Evolutionary conservation across 2,113 vertebrate genomes (phyloP), one percentile per base, ranked within the genome.

Genomic region (Oostethus manadensis): DNA sequence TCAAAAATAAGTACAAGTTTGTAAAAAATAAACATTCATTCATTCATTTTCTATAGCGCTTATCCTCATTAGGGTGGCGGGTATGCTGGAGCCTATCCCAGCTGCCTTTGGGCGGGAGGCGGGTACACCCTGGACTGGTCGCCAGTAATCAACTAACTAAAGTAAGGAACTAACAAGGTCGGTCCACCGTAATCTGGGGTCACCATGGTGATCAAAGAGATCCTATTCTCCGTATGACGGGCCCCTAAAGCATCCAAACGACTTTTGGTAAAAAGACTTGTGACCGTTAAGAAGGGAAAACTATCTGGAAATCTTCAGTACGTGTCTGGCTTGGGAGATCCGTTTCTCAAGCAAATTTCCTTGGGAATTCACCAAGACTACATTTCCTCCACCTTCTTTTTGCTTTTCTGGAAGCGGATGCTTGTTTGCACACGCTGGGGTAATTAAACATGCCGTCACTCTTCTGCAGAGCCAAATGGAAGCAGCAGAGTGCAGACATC

Each of bases 271-370:
- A 14, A 3, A 10, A 50, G 21, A 8, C 15, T 16, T 23, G 15
- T 50, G 13, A 23, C 26, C 23, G 46, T 50, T 50, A 22, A 23
- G 22, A 23, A 63, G n/a, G 20, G 21, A 63, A 13, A 55, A 44
- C n/a, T 46, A 51, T 50, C 22, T 57, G 61, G 61, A 54, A 54
- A 57, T 47, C 38, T 64, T 51, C 65, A 49, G 47, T 56, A 29
- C 50, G 55, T 62, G 48, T 42, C 22, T 51, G 60, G 47, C 44
- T 59, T 50, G 22, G 60, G 44, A 69, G 65, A 77, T 68, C 66
- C 0, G 47, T 56, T 73, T 74, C 66, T 68, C 22, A 14, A 3
- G 51, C n/a, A n/a, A n/a, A n/a, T n/a, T 51, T 40, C 10, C 48
- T 70, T 22, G 43, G 70, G 40, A 18, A 51, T 62, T 18, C 16